Base-by-base conservation (phyloP, 2,888 invertebrate species). In the Nephrotoma appendiculata region DNA sequence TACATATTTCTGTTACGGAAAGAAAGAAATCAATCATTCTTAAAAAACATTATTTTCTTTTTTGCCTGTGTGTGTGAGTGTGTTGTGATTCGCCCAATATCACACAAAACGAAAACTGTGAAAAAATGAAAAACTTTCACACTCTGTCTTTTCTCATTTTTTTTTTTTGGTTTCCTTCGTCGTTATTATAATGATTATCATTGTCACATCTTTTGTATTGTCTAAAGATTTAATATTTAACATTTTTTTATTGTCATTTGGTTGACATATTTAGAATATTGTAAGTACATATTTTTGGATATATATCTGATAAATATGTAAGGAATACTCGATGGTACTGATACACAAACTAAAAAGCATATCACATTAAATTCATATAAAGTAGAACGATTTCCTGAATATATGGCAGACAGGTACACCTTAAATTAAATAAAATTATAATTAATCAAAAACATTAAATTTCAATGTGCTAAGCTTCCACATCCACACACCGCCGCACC, bases 1-100 rank as follows among this genome's bases (percentile, higher is more conserved):
- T 52, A 87, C 3, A 83, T 12, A 42, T 42, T 84, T 84, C 41
- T 84, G n/a, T 42, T 42, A 84, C 85, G 84, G 86, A 86, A 87
- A 45, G 84, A 44, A 85, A 57, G 86, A 87, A 87, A 87, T 87
- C 87, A 87, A 87, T 87, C 87, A 87, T 87, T 86, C 86, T 83
- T 71, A 71, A 71, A 71, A 52, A 43, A 43, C 42, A 84, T 84
- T 85, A 85, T 87, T 86, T 83, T 87, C 44, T 86, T 86, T 9
- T 57, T 7, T 71, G 11, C 11, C 9, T 19, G 31, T 9, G 31
- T 71, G 31, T 71, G 71, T 31, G 71, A 31, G 31, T 31, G 71
- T 71, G 71, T 71, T 71, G 71, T 71, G 71, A 71, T 71, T 71
- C 71, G 71, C 71, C 71, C 71, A 71, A 71, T 71, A 71, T 71